Evolutionary conservation across 1,140 invertebrate species (phyloP), one percentile per base, ranked within the genome.

Genomic region (Aphidius ervi): DNA sequence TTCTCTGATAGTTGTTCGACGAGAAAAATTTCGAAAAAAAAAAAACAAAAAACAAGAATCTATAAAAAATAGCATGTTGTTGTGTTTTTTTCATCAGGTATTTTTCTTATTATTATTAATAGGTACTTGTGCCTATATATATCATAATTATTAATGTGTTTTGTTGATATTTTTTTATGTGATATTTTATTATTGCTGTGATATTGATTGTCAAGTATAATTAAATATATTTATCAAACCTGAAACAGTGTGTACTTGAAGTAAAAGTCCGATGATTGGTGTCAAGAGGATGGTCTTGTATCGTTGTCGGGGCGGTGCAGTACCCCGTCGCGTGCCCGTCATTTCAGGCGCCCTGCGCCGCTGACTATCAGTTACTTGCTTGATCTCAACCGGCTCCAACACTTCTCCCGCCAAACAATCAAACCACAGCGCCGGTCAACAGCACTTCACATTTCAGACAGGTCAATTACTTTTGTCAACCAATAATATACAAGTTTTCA

Each of bases 271-370:
- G 48, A 73, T 61, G 48, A 76, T 47, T 9, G 68, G 62, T 62
- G 72, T 65, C 59, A 77, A 55, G 61, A 73, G 64, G 49, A 70
- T 61, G 58, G 61, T 61, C 59, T 65, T 74, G 64, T 63, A 73
- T 40, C 70, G 56, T 40, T 37, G 56, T 9, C 23, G 68, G 67
- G 68, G 71, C 69, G 67, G 67, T 63, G 61, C 63, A 67, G 68
- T 67, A 69, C 67, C 68, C 69, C 70, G 68, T 70, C 73, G 73
- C 70, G 68, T 66, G 67, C 58, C 69, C 74, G 73, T 75, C 75
- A 77, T 77, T 65, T 73, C 75, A 71, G 72, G 74, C 71, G 73
- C 62, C 64, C 66, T 68, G 69, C 71, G 67, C 71, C 73, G 58
- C 49, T 58, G 39, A 59, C 55, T 58, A 57, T 63, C 40, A 47